Conservation (phyloP, 1,140 invertebrate genomes). For the Elymnias hypermnestra region DNA sequence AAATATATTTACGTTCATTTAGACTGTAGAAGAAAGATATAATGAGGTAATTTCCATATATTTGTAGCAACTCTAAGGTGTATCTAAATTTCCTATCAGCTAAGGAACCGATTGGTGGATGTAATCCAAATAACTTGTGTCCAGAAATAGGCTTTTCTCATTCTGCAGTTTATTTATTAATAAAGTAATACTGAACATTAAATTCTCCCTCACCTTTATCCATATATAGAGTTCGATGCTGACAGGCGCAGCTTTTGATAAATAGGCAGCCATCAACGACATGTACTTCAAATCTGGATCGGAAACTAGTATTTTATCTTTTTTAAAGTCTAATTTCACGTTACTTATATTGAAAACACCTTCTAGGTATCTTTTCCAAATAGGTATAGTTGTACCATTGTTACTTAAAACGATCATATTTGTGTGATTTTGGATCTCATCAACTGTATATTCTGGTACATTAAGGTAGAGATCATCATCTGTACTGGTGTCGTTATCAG, state of each 20-base stretch:
- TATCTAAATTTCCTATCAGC: too few relatives aligned
- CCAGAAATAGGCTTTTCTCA: too few relatives aligned
- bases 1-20: too few relatives aligned
- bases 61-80: too few relatives aligned
- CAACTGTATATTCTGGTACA: slow-evolving; percentile 76
- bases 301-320: slow-evolving; percentile 78
- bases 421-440: slow-evolving; percentile 79
- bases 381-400: slow-evolving; percentile 72
- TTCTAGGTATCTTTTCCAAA: slow-evolving; percentile 81
- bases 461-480: slow-evolving; percentile 70
- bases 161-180: too few relatives aligned
- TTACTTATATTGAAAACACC: slow-evolving; percentile 77
- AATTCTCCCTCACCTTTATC: too few relatives aligned
- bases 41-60: too few relatives aligned
- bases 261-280: slow-evolving; percentile 74
- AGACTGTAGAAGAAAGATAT: too few relatives aligned
- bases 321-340: slow-evolving; percentile 69
- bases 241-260: slow-evolving; percentile 73
- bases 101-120: too few relatives aligned
- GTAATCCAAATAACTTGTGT: too few relatives aligned
- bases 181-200: too few relatives aligned
- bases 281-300: slow-evolving; percentile 80
- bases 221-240: slow-evolving; percentile 82
- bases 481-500: slow-evolving; percentile 72
- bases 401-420: slow-evolving; percentile 72